phyloP scores from a whole-genome alignment of 2,113 vertebrate species.

The Diadophis punctatus region DNA sequence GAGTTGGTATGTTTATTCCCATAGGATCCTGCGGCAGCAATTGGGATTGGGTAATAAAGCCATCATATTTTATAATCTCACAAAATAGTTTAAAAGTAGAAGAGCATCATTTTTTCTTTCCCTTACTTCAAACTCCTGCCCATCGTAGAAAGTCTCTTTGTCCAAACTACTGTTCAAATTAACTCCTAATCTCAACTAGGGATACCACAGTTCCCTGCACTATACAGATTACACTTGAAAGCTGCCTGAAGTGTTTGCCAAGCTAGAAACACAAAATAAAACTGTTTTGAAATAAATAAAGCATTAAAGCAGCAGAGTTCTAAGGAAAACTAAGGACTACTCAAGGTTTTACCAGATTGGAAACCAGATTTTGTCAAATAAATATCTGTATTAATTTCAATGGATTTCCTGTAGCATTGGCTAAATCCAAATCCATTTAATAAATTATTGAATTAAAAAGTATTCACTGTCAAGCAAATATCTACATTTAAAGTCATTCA shows the following conservation, averaged over 20 bases:
- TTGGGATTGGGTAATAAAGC: no score
- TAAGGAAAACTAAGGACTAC: not conserved
- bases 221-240: not conserved
- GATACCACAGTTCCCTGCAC: not conserved
- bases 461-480: not conserved
- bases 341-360: not conserved
- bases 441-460: not conserved
- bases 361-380: not conserved
- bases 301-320: not conserved
- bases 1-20: not conserved
- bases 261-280: not conserved
- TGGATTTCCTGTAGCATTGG: not conserved
- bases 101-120: not conserved
- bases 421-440: not conserved
- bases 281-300: not conserved
- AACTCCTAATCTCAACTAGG: not conserved
- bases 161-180: not conserved
- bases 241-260: not conserved
- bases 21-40: not conserved
- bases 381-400: not conserved
- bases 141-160: not conserved
- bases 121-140: not conserved
- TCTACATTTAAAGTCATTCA: not conserved
- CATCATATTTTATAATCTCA: no score
- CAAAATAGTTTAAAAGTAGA: not conserved